Evolutionary conservation across 2,113 vertebrate species (phyloP), one percentile per base, ranked within the genome.

Genomic region (Okapia johnstoni): DNA sequence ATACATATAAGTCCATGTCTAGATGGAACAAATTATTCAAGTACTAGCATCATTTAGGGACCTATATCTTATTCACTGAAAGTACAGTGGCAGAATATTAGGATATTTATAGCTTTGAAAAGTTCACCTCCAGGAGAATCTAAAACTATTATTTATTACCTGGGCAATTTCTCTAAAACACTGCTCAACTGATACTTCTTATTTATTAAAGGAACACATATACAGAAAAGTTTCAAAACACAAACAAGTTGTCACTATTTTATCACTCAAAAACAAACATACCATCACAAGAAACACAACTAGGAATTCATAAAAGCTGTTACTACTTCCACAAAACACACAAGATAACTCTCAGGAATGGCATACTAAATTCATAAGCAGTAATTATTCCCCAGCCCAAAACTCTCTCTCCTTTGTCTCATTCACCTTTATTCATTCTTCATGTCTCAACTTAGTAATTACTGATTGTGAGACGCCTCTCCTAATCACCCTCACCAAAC

Each of bases 251-350:
- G 61, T 52, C 73, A 52, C 50, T 23, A 11, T 46, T 81, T 92
- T 93, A 96, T 33, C 43, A 77, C 26, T 84, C 26, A 61, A 16
- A 33, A 84, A 57, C 3, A 61, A 95, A 81, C n/a, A 3, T 13
- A 86, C 19, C 4, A 19, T 80, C 79, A 88, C 21, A 96, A 95
- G 76, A 91, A 98, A 86, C 52, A 94, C 15, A 86, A 76, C 36
- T 40, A 87, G 66, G 26, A 94, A 66, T 55, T 80, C 55, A 60
- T 55, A 66, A 93, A 93, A 54, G 50, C 23, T 66, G n/a, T 73
- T 95, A 28, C 46, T 85, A 93, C 21, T 95, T 93, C 91, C 77
- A 40, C 52, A 81, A 83, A 93, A 81, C 5, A 66, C 48, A n/a
- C 5, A 87, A 52, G 30, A 19, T 46, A 80, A 60, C 52, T 50